Conservation (phyloP, 1,140 invertebrate species). For the Rhizoglyphus robini region DNA sequence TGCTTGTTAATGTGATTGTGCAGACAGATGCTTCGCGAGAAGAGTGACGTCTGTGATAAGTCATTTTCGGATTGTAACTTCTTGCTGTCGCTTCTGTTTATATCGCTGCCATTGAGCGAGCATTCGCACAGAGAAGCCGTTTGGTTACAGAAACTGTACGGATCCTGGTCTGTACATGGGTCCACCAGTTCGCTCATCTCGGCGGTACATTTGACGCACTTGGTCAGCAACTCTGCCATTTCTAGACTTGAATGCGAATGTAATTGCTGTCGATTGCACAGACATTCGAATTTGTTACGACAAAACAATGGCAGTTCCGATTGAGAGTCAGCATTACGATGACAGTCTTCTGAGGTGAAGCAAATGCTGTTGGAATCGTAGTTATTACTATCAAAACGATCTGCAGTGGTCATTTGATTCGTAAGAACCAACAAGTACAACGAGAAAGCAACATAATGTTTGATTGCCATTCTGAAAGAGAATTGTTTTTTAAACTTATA, state of each 20-base stretch:
- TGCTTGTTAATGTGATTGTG: background rate
- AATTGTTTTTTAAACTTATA: no score
- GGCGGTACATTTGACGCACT: background rate
- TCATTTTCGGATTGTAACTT: no score
- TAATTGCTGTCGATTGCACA: background rate
- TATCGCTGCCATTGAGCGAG: no score
- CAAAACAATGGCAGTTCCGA: background rate
- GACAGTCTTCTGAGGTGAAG: background rate
- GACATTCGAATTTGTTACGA: background rate
- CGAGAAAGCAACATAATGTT: background rate
- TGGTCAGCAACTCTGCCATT: background rate
- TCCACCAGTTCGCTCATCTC: background rate
- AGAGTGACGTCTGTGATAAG: background rate
- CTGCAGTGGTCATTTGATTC: background rate
- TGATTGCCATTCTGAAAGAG: background rate
- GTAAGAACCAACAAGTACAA: no score
- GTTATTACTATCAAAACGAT: background rate
- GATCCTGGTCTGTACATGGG: background rate
- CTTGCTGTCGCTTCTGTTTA: no score
- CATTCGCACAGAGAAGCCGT: background rate
- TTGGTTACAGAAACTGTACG: background rate
- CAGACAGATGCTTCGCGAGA: background rate
- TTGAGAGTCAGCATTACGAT: background rate
- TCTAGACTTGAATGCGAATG: background rate
- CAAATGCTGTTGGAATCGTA: background rate